A percentile compares a stretch with the other conserved stretches of the same genome.
Conservation (phyloP, 2,888 invertebrate genomes). For the Tricholauxania praeusta region DNA sequence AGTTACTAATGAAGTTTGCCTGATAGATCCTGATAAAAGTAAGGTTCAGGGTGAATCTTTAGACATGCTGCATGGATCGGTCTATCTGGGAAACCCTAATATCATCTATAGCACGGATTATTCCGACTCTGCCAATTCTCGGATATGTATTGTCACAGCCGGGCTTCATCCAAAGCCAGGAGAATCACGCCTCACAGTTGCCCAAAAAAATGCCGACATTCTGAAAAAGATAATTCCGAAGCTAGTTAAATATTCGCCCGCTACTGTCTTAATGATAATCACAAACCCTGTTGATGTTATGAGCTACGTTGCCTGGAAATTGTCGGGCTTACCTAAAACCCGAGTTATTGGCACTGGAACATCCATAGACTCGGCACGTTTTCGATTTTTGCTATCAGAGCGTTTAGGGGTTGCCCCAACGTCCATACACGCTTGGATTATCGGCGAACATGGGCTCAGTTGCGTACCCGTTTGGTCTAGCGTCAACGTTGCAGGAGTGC, state of each 20-base stretch:
- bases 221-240: constrained; percentile 86
- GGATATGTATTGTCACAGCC: constrained; percentile 89
- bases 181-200: constrained; percentile 86
- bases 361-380: constrained; percentile 91
- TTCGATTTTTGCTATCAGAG: constrained; percentile 89
- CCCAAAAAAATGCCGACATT: constrained; percentile 91
- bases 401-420: constrained; percentile 83
- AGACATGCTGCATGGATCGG: constrained; percentile 91
- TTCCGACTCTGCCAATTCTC: constrained; percentile 80
- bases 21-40: constrained; percentile 85
- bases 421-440: constrained; percentile 92
- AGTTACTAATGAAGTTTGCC: constrained; percentile 82
- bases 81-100: constrained; percentile 84
- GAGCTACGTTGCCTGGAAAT: constrained; percentile 95
- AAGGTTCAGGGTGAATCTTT: constrained; percentile 91
- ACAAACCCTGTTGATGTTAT: constrained; percentile 94
- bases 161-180: constrained; percentile 94
- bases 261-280: constrained; percentile 87
- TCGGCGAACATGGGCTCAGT: constrained; percentile 94
- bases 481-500: constrained; percentile 91
- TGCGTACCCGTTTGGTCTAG: constrained; percentile 95
- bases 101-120: constrained; percentile 86
- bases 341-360: constrained; percentile 93
- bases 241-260: constrained; percentile 79
- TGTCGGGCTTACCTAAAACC: constrained; percentile 89